Conservation (phyloP, 1,140 invertebrate genomes). For the Drepana arcuata region DNA sequence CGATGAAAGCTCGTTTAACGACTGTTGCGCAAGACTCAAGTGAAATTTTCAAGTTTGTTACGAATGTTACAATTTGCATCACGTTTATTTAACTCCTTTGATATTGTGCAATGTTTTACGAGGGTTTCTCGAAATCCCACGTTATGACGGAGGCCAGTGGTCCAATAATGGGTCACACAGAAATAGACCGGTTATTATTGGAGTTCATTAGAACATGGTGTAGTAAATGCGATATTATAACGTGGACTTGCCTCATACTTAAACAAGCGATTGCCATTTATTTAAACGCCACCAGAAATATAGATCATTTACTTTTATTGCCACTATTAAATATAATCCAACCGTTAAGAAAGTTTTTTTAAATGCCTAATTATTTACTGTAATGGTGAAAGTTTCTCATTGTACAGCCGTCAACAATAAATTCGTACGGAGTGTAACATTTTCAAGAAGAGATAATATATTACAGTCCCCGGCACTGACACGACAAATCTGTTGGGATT, state of each 20-base stretch:
- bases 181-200: slow-evolving; percentile 43
- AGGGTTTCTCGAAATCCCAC: slow-evolving; percentile 31
- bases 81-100: slow-evolving; percentile 19
- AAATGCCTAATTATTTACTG: no score
- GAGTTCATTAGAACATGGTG: slow-evolving; percentile 36
- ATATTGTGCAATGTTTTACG: slow-evolving; percentile 42
- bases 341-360: no score
- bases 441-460: no score
- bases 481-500: slow-evolving; percentile 31
- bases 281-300: no score
- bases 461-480: slow-evolving; percentile 30
- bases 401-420: no score
- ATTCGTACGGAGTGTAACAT: no score
- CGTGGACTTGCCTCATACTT: slow-evolving; percentile 8
- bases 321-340: no score
- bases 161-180: slow-evolving; percentile 44
- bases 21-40: slow-evolving; percentile 14
- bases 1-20: slow-evolving; percentile 13
- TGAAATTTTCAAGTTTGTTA: no score
- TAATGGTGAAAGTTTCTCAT: no score
- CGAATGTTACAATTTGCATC: slow-evolving; percentile 19
- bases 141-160: slow-evolving; percentile 20
- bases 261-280: no score
- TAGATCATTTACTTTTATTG: no score
- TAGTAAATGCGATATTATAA: slow-evolving; percentile 9